These are phyloP conservation scores for Meloidogyne hapla DNA, from an alignment of 1,140 invertebrate species.

Conservation along the genomic window DNA sequence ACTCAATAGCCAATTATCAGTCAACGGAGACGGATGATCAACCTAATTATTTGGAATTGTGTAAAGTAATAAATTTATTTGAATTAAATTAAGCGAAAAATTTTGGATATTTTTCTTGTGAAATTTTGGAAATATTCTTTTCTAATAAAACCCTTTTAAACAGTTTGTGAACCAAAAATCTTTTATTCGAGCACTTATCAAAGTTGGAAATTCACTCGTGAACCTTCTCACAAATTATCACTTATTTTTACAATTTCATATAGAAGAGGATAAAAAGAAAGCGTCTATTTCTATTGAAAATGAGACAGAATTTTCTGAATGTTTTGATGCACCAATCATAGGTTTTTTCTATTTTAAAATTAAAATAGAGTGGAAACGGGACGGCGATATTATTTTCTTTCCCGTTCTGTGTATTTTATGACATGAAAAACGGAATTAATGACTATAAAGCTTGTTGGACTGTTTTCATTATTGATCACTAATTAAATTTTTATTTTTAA, in stretches of 20 bases:
- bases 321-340: not conserved
- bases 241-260: conserved; percentile 48
- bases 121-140: not conserved
- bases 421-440: too few species aligned
- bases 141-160: not conserved
- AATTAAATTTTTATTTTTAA: conserved; percentile 30
- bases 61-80: conserved; percentile 34
- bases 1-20: conserved; percentile 29
- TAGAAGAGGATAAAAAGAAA: conserved; percentile 50
- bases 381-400: too few species aligned
- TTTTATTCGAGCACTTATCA: conserved; percentile 32
- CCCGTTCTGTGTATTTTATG: too few species aligned
- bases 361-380: too few species aligned
- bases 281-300: not conserved
- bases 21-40: conserved; percentile 38
- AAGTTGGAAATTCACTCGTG: conserved; percentile 50
- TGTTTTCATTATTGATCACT: not conserved
- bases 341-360: not conserved
- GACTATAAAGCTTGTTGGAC: too few species aligned
- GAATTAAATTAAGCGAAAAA: not conserved
- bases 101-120: not conserved
- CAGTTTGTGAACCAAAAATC: not conserved
- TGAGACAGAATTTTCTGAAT: not conserved
- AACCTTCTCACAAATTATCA: conserved; percentile 52
- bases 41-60: conserved; percentile 48